These are phyloP conservation scores for Teleiodes luculella DNA, from an alignment of 2,888 invertebrate genomes.

Conservation along the genomic window DNA sequence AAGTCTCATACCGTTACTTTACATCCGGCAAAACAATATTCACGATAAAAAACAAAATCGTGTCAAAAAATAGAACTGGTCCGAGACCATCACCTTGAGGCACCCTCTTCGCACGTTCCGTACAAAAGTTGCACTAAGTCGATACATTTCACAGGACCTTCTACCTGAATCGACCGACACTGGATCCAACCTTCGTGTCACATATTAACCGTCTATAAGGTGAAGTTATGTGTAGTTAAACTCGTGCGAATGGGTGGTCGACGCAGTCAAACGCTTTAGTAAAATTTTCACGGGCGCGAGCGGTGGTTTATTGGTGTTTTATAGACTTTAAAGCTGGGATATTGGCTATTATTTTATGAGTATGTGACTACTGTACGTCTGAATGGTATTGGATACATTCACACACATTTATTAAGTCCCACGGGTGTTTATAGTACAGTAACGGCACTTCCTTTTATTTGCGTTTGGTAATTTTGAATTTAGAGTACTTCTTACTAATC, in stretches of 20 bases:
- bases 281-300: constrained; percentile 29
- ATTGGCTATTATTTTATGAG: constrained; percentile 9
- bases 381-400: constrained; percentile 5
- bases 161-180: constrained; percentile 52
- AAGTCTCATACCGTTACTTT: constrained; percentile 22
- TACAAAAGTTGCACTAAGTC: constrained; percentile 72
- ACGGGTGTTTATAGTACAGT: background rate
- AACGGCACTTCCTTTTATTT: background rate
- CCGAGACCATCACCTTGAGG: constrained; percentile 57
- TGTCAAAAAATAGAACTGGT: constrained; percentile 47
- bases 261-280: constrained; percentile 44
- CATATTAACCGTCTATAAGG: constrained; percentile 47
- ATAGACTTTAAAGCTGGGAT: constrained; percentile 25
- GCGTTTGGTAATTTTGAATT: too few relatives aligned
- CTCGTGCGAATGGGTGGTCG: constrained; percentile 54
- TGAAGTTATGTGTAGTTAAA: constrained; percentile 41
- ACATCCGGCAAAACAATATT: constrained; percentile 35
- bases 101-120: constrained; percentile 70
- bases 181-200: constrained; percentile 43
- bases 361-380: constrained; percentile 7
- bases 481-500: too few relatives aligned
- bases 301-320: constrained; percentile 28
- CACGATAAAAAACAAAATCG: constrained; percentile 31
- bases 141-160: constrained; percentile 73
- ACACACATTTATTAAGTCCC: background rate